These are phyloP conservation scores for Stictonetta naevosa DNA, from an alignment of 2,113 vertebrate genomes.

Conservation along the genomic window DNA sequence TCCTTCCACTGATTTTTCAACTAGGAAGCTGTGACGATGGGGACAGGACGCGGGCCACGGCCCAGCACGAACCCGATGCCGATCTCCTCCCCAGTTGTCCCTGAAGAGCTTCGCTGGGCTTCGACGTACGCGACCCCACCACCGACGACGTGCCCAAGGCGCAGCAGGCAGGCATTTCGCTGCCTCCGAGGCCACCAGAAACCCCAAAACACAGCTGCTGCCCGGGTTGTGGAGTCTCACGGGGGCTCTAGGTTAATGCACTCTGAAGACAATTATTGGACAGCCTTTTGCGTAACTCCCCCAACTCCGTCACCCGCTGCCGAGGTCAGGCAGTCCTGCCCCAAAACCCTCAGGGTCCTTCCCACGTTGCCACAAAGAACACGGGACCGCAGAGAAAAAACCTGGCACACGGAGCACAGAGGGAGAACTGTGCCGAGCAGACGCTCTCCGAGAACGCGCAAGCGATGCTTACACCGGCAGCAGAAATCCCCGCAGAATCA, in stretches of 20 bases:
- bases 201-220: too few species aligned
- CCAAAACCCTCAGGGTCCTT: not conserved
- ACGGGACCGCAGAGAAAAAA: fast-evolving
- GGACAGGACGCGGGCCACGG: not conserved
- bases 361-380: not conserved
- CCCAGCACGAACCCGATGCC: not conserved
- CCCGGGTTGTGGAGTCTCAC: too few species aligned
- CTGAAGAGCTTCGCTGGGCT: not conserved
- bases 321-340: not conserved
- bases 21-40: not conserved
- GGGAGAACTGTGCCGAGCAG: not conserved
- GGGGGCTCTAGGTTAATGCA: too few species aligned
- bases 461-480: not conserved
- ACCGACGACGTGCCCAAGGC: too few species aligned
- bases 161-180: too few species aligned
- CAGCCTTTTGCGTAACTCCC: not conserved
- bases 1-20: not conserved
- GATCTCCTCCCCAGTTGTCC: not conserved
- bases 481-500: not conserved
- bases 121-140: fast-evolving
- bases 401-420: fast-evolving
- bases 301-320: not conserved
- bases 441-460: not conserved
- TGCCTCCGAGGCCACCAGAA: too few species aligned
- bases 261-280: too few species aligned